Conservation (phyloP, 1,140 invertebrate species). For the Drosophila takahashii region DNA sequence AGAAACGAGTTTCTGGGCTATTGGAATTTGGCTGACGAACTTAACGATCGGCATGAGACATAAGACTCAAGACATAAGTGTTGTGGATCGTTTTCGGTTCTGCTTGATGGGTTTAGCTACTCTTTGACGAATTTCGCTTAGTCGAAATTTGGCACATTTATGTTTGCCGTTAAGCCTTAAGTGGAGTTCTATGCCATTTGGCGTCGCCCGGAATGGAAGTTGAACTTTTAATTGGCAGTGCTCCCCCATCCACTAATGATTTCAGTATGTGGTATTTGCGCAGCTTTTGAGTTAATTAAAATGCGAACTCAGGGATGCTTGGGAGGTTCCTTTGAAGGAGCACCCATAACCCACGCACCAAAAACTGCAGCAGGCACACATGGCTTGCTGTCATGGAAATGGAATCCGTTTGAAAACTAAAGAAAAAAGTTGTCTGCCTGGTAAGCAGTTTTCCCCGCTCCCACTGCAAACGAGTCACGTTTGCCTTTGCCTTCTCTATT, state of each 20-base stretch:
- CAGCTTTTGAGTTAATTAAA: constrained; percentile 43
- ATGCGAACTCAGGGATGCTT: constrained; percentile 12
- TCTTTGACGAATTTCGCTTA: constrained; percentile 55
- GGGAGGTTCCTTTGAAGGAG: constrained; percentile 8
- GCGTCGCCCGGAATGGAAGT: constrained; percentile 16
- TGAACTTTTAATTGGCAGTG: constrained; percentile 42
- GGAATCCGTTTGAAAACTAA: constrained; percentile 22
- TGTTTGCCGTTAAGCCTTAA: constrained; percentile 57
- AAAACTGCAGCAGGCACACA: constrained; percentile 2
- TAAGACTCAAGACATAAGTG: constrained; percentile 29
- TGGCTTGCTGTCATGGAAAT: constrained; percentile 15
- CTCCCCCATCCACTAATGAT: constrained; percentile 4
- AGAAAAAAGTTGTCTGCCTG: constrained; percentile 38
- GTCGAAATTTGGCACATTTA: constrained; percentile 40
- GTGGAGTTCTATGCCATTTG: constrained; percentile 31
- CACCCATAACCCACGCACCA: constrained; percentile 8
- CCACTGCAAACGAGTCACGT: constrained; percentile 57
- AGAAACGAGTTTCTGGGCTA: constrained; percentile 32
- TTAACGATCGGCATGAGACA: constrained; percentile 43
- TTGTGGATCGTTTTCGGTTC: constrained; percentile 45
- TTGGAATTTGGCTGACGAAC: constrained; percentile 40
- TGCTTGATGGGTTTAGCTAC: constrained; percentile 32
- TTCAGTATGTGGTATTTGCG: background rate
- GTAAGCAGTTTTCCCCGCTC: constrained; percentile 38
- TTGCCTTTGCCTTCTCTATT: constrained; percentile 58